Percentiles rank a stretch among this genome's conserved stretches.
These are phyloP conservation scores for Sternarchorhynchus goeldii DNA, from an alignment of 2,797 vertebrate species.

Conservation along the genomic window DNA sequence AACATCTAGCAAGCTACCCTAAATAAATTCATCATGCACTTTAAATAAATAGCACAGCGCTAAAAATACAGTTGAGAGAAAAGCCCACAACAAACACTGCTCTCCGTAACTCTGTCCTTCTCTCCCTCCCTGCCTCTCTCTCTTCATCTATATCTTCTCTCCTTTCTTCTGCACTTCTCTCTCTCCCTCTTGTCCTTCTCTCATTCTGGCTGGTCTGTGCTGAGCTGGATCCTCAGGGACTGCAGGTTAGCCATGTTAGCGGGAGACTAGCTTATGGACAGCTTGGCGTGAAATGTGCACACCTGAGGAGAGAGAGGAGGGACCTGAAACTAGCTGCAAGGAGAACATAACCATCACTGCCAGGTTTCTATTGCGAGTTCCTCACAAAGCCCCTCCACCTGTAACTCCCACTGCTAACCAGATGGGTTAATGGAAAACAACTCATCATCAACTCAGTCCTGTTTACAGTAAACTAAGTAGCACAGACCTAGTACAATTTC, in stretches of 20 bases:
- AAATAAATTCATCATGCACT: constrained; percentile 2
- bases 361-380: background rate
- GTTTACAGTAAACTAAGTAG: background rate
- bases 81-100: background rate
- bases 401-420: constrained; percentile 3
- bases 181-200: background rate
- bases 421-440: background rate
- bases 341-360: background rate
- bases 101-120: background rate
- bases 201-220: background rate
- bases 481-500: background rate
- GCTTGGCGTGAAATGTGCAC: background rate
- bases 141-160: background rate
- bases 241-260: background rate
- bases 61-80: background rate
- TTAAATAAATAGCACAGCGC: background rate
- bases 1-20: background rate
- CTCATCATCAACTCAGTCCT: background rate
- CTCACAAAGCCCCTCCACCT: background rate
- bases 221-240: background rate
- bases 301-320: background rate
- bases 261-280: background rate
- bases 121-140: background rate
- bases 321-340: background rate
- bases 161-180: background rate